Evolutionary conservation across 2,888 invertebrate genomes (phyloP).

Genomic region (Lingula anatina): DNA sequence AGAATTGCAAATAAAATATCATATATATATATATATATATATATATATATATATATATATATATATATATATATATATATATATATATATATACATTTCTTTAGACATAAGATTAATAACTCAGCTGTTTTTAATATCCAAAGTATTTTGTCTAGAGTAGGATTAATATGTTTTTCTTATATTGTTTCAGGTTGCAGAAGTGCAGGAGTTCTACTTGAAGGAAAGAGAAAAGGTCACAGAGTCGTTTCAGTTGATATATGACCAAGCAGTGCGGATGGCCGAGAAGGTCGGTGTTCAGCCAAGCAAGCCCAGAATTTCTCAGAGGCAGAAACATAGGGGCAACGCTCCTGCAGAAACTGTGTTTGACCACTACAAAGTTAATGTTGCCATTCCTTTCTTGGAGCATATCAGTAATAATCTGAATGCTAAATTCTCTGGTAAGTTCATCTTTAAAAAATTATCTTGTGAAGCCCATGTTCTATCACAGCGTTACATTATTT

Average conservation of each 20-base stretch:
- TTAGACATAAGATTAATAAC: no score
- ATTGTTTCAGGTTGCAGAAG: no score
- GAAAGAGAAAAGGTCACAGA: slow-evolving; percentile 2
- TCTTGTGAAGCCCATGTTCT: background rate
- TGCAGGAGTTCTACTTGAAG: background rate
- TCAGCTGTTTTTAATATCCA: no score
- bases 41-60: no score
- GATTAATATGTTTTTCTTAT: no score
- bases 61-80: no score
- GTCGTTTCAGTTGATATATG: background rate
- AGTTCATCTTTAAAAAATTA: background rate
- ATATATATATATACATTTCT: no score
- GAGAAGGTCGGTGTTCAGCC: slow-evolving; percentile 2
- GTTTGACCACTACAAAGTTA: slow-evolving; percentile 1
- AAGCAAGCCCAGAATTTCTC: slow-evolving; percentile 1
- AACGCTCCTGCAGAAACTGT: background rate
- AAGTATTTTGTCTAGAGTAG: no score
- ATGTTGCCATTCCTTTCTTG: slow-evolving; percentile 6
- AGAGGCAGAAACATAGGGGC: slow-evolving; percentile 1
- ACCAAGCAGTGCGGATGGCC: slow-evolving; percentile 4
- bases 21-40: no score
- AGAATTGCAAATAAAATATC: no score
- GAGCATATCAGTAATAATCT: no score
- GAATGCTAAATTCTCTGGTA: slow-evolving; percentile 1
- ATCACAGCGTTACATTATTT: no score